Percentiles rank a stretch among this genome's conserved stretches.
phyloP scores from a whole-genome alignment of 2,113 vertebrate genomes.

The Amblyopsis rosae region DNA sequence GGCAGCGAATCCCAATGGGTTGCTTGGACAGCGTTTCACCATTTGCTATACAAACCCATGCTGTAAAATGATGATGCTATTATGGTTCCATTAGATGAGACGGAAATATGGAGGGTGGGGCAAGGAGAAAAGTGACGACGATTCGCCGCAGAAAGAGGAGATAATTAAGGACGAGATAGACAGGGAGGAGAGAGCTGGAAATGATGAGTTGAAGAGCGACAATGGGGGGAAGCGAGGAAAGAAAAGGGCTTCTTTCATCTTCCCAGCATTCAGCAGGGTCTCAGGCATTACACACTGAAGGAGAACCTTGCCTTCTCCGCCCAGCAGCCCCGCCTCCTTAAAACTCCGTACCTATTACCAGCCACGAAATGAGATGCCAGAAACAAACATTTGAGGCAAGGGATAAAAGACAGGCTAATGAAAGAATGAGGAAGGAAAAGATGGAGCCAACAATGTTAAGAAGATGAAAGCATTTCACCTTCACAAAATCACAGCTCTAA shows the following conservation, averaged over 20 bases:
- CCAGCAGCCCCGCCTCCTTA: conserved; percentile 17
- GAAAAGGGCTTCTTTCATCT: conserved; percentile 50
- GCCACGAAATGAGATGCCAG: conserved; percentile 13
- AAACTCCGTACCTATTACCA: conserved; percentile 24
- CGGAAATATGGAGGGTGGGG: neutral
- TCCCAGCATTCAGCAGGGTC: conserved; percentile 39
- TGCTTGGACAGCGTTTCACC: conserved; percentile 31
- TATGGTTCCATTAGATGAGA: conserved; percentile 54
- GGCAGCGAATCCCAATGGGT: conserved; percentile 15
- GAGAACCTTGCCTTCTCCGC: conserved; percentile 5
- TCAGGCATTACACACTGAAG: conserved; percentile 30
- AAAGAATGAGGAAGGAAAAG: neutral
- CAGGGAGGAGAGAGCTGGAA: conserved; percentile 40
- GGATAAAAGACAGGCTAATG: neutral
- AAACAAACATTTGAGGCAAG: neutral
- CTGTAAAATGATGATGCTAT: conserved; percentile 39
- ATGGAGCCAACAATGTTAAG: neutral
- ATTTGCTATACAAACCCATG: conserved; percentile 41
- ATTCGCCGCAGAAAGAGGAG: conserved; percentile 26
- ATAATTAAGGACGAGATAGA: conserved; percentile 51
- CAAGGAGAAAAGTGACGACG: neutral
- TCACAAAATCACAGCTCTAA: conserved; percentile 26
- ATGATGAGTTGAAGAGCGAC: conserved; percentile 47
- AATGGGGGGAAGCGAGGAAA: neutral
- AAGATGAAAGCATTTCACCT: neutral